These are phyloP conservation scores for Neoarius graeffei DNA, from an alignment of 2,113 vertebrate genomes.

Conservation along the genomic window DNA sequence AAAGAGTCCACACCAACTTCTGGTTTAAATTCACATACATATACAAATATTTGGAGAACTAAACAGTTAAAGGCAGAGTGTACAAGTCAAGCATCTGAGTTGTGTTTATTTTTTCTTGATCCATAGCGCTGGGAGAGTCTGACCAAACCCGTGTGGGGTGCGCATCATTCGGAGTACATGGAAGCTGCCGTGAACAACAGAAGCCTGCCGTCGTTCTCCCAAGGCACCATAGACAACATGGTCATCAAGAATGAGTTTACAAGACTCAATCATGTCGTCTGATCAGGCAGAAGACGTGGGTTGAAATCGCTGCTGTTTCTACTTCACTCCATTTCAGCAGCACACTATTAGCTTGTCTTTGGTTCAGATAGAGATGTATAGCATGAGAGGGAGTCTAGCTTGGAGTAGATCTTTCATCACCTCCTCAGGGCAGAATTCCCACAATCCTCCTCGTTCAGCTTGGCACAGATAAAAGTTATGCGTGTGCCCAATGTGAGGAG, in stretches of 20 bases:
- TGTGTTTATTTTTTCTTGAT: conserved; percentile 27
- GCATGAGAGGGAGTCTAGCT: conserved; percentile 15
- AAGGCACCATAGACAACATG: conserved; percentile 73
- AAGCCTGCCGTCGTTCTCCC: conserved; percentile 68
- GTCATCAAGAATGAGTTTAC: conserved; percentile 65
- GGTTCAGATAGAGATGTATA: neutral
- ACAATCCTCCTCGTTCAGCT: conserved; percentile 42
- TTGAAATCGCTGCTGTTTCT: neutral
- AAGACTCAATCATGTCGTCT: neutral
- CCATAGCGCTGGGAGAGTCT: conserved; percentile 75
- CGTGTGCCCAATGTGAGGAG: too few relatives aligned
- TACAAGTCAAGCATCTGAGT: neutral
- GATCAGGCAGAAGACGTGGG: neutral
- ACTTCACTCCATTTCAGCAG: neutral
- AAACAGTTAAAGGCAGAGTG: neutral
- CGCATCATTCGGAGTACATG: conserved; percentile 81
- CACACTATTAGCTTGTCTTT: conserved; percentile 38
- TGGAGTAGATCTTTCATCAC: conserved; percentile 27
- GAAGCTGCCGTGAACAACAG: conserved; percentile 69
- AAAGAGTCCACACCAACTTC: neutral
- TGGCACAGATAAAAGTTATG: neutral
- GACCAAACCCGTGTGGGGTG: conserved; percentile 77
- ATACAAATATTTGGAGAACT: neutral
- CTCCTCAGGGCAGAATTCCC: conserved; percentile 58
- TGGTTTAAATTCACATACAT: neutral